phyloP scores from a whole-genome alignment of 1,140 invertebrate genomes.

The Streblospio benedicti region DNA sequence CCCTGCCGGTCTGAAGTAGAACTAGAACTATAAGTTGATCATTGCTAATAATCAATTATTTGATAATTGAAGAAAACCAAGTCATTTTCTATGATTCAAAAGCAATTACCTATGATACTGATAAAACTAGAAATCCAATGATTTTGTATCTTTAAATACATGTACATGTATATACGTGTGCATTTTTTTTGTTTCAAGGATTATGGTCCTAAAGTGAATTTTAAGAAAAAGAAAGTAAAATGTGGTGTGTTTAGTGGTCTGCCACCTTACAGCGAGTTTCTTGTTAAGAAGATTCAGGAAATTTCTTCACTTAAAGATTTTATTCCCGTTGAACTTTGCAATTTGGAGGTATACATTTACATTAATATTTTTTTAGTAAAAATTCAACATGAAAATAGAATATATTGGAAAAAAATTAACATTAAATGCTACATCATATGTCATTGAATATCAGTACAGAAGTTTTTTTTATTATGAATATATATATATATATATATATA shows the following conservation, averaged over 20 bases:
- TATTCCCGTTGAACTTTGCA: slow-evolving; percentile 80
- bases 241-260: slow-evolving; percentile 71
- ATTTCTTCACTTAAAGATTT: not conserved
- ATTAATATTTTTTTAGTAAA: too few species aligned
- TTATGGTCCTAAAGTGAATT: slow-evolving; percentile 97
- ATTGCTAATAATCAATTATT: not conserved
- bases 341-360: slow-evolving; percentile 92
- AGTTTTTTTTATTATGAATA: too few species aligned
- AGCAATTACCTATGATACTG: too few species aligned
- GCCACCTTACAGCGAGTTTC: slow-evolving; percentile 68
- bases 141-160: not conserved
- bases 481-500: slow-evolving; percentile 5
- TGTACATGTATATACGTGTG: not conserved
- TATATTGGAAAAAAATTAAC: too few species aligned
- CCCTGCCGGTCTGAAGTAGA: not conserved
- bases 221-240: slow-evolving; percentile 82
- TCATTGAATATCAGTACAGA: too few species aligned
- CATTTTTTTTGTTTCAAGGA: too few species aligned
- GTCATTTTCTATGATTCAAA: not conserved
- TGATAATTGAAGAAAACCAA: not conserved
- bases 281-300: slow-evolving; percentile 68
- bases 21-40: not conserved
- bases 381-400: too few species aligned
- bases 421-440: too few species aligned
- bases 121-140: not conserved